Base-by-base conservation (phyloP, 2,888 invertebrate genomes). In the Ornithoptera alexandrae region DNA sequence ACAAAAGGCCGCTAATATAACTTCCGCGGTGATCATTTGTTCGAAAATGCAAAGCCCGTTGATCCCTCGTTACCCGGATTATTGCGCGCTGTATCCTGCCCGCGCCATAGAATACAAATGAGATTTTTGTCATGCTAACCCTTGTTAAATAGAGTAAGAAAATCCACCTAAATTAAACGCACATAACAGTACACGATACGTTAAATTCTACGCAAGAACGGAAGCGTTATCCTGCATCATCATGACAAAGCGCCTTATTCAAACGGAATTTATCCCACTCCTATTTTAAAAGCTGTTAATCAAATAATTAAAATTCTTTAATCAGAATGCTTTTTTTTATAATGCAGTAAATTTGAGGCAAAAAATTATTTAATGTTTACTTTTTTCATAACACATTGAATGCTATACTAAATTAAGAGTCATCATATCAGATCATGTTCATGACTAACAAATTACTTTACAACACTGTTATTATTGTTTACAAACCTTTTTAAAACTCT, bases 161-260 rank as follows among this genome's bases (percentile, higher is more conserved):
- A 62, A 62, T 58, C 58, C 53, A 66, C 20, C 58, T 50, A 66
- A 66, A 63, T 62, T 69, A 69, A 66, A 69, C 56, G 22, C 50
- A 30, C 42, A 50, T 53, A 50, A 69, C 60, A 73, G 53, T 58
- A 63, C 20, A 65, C 17, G 62, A 65, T 69, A 70, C 69, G 72
- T 72, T 71, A 71, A 73, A 74, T 73, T 73, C 72, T 72, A 63
- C 71, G 77, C 18, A 53, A 7, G 7, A 53, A 53, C 53, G 18
- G n/a, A n/a, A 53, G 8, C n/a, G n/a, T 53, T n/a, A n/a, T 53
- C 46, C 8, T 46, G 15, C 12, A 12, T 46, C 42, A 42, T 12
- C 46, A 46, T 46, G 15, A 46, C 15, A 46, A 46, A 15, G 46
- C 46, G 46, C 12, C 17, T 46, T 46, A 46, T 46, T 46, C 46